Evolutionary conservation across 2,113 vertebrate genomes (phyloP).

Genomic region (Theristicus caerulescens): DNA sequence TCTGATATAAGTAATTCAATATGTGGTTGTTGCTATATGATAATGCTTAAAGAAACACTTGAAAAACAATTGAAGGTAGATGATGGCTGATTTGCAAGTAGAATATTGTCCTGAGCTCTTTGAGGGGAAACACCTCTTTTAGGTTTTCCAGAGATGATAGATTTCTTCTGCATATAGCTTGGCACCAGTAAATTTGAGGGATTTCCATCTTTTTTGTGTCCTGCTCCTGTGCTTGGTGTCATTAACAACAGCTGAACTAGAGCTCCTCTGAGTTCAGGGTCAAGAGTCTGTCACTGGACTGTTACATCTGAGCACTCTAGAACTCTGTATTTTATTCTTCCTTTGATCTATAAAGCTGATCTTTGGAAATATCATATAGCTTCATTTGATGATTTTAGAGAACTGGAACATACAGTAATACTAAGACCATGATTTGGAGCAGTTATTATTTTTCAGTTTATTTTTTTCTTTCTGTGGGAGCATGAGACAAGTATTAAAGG

Average conservation of each 20-base stretch:
- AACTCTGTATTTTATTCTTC: not conserved
- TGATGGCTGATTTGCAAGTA: not conserved
- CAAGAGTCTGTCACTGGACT: not conserved
- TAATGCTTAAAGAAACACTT: not conserved
- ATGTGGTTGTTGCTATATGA: not conserved
- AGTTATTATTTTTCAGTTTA: not conserved
- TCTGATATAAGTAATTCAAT: not conserved
- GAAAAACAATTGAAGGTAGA: not conserved
- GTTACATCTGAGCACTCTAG: not conserved
- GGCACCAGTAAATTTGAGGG: not conserved
- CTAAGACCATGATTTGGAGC: not conserved
- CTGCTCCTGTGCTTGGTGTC: not conserved
- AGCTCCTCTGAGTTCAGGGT: not conserved
- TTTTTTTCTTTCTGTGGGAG: not conserved
- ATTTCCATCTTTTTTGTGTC: not conserved
- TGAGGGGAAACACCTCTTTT: not conserved
- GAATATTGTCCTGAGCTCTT: not conserved
- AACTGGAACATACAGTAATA: not conserved
- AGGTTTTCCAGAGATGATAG: not conserved
- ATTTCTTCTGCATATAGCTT: not conserved
- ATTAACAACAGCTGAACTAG: not conserved
- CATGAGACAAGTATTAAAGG: not conserved
- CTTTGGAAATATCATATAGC: not conserved
- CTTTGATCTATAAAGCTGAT: not conserved
- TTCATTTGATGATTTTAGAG: not conserved